Evolutionary conservation across 2,888 invertebrate species (phyloP).

Genomic region (Drosophila infuscata): DNA sequence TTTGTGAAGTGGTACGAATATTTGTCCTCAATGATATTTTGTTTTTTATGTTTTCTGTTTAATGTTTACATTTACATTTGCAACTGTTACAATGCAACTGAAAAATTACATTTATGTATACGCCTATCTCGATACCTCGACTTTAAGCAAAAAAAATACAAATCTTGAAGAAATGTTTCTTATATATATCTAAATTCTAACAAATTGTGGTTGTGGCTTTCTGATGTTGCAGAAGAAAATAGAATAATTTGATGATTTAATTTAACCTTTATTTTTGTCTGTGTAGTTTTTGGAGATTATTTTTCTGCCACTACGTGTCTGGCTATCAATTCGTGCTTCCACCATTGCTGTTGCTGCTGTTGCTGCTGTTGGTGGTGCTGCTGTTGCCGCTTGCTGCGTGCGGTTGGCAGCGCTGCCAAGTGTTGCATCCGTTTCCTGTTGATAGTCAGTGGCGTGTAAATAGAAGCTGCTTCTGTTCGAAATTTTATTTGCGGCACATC

Average conservation of each 20-base stretch:
- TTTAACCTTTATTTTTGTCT: not conserved
- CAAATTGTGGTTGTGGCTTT: not conserved
- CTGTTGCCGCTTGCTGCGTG: slow-evolving; percentile 51
- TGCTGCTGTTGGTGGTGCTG: slow-evolving; percentile 4
- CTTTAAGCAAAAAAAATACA: no score
- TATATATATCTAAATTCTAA: not conserved
- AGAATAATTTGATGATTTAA: not conserved
- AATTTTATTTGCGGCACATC: slow-evolving; percentile 75
- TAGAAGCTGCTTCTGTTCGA: slow-evolving; percentile 73
- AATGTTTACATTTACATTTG: no score
- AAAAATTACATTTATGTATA: no score
- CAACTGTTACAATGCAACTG: no score
- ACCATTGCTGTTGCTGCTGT: slow-evolving; percentile 9
- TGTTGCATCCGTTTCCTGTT: slow-evolving; percentile 81
- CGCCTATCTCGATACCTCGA: no score
- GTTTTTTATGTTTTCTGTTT: no score
- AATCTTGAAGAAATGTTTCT: not conserved
- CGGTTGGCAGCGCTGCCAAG: slow-evolving; percentile 77
- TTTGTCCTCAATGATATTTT: not conserved
- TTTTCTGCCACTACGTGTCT: slow-evolving; percentile 69
- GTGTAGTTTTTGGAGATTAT: slow-evolving; percentile 53
- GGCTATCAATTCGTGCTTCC: slow-evolving; percentile 63
- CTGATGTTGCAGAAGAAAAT: not conserved
- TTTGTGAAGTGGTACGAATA: not conserved
- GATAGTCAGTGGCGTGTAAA: slow-evolving; percentile 77